Percentiles rank a stretch among this genome's conserved stretches.
phyloP scores from a whole-genome alignment of 2,113 vertebrate species.

The Pterophyllum scalare region DNA sequence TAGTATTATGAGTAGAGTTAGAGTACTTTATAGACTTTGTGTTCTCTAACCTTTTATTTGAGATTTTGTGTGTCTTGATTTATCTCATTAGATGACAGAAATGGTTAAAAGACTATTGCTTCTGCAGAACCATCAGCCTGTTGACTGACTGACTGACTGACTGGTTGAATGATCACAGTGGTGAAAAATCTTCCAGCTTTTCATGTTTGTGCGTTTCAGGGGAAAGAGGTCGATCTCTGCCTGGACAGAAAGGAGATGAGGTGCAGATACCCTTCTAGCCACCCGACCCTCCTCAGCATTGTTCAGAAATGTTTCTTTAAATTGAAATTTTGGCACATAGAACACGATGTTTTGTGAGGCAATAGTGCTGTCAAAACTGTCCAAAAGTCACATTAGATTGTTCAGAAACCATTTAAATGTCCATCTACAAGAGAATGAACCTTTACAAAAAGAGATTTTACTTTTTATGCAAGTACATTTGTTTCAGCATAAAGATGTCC shows the following conservation, averaged over 20 bases:
- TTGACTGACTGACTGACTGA: background rate
- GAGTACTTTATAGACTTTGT: background rate
- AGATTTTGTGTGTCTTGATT: background rate
- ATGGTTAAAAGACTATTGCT: no score
- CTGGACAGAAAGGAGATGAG: conserved; percentile 78
- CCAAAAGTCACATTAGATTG: background rate
- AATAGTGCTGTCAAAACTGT: background rate
- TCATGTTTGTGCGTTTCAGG: conserved; percentile 63
- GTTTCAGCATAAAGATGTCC: no score
- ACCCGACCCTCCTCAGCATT: background rate
- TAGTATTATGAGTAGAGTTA: background rate
- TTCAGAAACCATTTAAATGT: no score
- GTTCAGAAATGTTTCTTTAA: background rate
- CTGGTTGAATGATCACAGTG: background rate
- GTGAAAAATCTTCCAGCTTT: background rate
- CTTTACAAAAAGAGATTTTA: no score
- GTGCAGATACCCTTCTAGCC: conserved; percentile 40
- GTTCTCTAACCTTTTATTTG: background rate
- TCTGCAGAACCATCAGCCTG: background rate
- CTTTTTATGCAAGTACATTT: no score
- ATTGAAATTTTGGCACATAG: background rate
- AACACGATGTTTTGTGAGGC: background rate
- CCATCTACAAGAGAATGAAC: no score
- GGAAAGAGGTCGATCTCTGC: conserved; percentile 70
- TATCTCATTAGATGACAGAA: no score